Base-by-base conservation (phyloP, 2,797 vertebrate species). In the Rhabdophis nuchalis region DNA sequence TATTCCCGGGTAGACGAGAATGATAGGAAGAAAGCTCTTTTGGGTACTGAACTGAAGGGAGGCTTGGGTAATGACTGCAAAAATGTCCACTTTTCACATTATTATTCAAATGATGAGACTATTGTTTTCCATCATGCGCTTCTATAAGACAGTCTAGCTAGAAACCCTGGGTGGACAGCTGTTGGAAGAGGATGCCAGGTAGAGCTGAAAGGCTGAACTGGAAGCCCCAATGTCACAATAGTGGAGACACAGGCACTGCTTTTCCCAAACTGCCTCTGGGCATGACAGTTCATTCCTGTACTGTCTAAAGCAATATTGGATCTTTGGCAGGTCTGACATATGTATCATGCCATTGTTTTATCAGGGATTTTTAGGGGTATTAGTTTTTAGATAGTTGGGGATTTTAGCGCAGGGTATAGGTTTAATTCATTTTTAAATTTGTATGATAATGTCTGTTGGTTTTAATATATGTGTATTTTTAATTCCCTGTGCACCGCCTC, bases 311-410 rank as follows among this genome's bases (percentile, higher is more conserved):
- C 46, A 88, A 61, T 90, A 54, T 82, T 87, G 56, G 41, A 25
- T 93, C 86, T 90, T 68, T 18, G 16, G 25, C 16, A 61, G 14
- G 20, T 32, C 60, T 10, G 77, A 82, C 41, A 61, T 25, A 25
- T n/a, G 60, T 8, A 0, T 29, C 68, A 92, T 90, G 85, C 93
- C 95, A 91, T n/a, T n/a, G n/a, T n/a, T n/a, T n/a, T n/a, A n/a
- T n/a, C n/a, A n/a, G n/a, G n/a, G n/a, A n/a, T n/a, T n/a, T n/a
- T n/a, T n/a, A n/a, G n/a, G n/a, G n/a, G n/a, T n/a, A n/a, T n/a
- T n/a, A n/a, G n/a, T n/a, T n/a, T n/a, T n/a, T n/a, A n/a, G n/a
- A n/a, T n/a, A n/a, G n/a, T n/a, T n/a, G n/a, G n/a, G n/a, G n/a
- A n/a, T n/a, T n/a, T n/a, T n/a, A n/a, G n/a, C n/a, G n/a, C n/a